Percentiles rank a stretch among this genome's conserved stretches.
Evolutionary conservation across 1,140 invertebrate genomes (phyloP).

Genomic region (Magallana ariakensis): DNA sequence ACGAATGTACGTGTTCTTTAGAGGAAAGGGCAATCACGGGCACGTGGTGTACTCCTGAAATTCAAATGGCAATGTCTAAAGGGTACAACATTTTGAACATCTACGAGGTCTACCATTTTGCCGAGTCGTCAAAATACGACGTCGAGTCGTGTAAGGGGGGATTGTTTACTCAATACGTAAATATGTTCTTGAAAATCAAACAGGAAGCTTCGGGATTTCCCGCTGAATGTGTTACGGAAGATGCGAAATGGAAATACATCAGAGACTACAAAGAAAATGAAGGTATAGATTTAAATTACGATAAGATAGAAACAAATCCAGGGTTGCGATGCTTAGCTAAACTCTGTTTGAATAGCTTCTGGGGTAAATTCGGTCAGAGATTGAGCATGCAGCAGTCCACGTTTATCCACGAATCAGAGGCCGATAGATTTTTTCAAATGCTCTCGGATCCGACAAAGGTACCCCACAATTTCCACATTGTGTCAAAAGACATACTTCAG

Average conservation of each 20-base stretch:
- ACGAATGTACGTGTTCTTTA: background rate
- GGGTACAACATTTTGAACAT: conserved; percentile 77
- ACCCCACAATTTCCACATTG: conserved; percentile 42
- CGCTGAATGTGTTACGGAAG: conserved; percentile 14
- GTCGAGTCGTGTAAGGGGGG: conserved; percentile 8
- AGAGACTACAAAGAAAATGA: conserved; percentile 29
- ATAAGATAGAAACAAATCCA: conserved; percentile 75
- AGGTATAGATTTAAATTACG: conserved; percentile 46
- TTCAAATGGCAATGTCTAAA: conserved; percentile 69
- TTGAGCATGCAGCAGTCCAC: conserved; percentile 53
- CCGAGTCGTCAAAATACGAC: conserved; percentile 68
- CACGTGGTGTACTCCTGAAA: conserved; percentile 55
- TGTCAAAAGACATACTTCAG: conserved; percentile 44
- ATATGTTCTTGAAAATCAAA: conserved; percentile 47
- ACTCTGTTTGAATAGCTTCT: conserved; percentile 63
- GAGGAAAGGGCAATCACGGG: conserved; percentile 40
- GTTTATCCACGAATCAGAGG: conserved; percentile 48
- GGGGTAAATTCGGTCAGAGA: conserved; percentile 59
- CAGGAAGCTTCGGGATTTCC: conserved; percentile 47
- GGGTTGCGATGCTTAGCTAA: conserved; percentile 68
- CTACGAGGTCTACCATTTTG: conserved; percentile 76
- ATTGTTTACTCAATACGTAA: conserved; percentile 52
- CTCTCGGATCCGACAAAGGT: conserved; percentile 44
- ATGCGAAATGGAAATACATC: conserved; percentile 27
- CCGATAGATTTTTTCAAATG: conserved; percentile 60